phyloP scores from a whole-genome alignment of 2,888 invertebrate species.

The Calameuta filiformis region DNA sequence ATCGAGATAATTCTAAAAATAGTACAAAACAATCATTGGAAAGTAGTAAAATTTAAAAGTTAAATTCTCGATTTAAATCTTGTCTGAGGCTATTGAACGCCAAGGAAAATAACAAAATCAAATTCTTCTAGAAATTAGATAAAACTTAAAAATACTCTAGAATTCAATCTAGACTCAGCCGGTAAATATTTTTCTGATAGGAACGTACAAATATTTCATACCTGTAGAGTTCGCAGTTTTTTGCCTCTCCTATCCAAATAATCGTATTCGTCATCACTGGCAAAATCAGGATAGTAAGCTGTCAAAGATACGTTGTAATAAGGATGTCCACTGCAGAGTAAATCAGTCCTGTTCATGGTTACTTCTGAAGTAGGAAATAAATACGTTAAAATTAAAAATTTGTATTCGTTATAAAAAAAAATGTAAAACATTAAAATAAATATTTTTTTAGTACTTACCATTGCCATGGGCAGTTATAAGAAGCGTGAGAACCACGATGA shows the following conservation, averaged over 20 bases:
- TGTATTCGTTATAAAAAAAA: not conserved
- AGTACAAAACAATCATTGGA: too few species aligned
- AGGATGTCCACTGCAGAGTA: constrained; percentile 63
- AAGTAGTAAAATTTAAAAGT: too few species aligned
- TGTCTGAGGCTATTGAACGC: too few species aligned
- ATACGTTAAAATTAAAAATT: not conserved
- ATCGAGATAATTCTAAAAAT: constrained; percentile 67
- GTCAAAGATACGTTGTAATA: constrained; percentile 66
- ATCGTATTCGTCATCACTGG: constrained; percentile 62
- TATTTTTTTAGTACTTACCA: not conserved
- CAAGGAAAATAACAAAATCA: too few species aligned
- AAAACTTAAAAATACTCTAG: not conserved
- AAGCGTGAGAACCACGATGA: not conserved
- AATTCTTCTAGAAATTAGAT: not conserved
- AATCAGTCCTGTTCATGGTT: constrained; percentile 32
- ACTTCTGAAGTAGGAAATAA: constrained; percentile 23
- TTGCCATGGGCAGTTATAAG: not conserved
- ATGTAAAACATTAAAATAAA: too few species aligned
- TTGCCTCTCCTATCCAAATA: constrained; percentile 65
- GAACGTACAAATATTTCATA: constrained; percentile 36
- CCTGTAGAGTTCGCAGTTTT: constrained; percentile 67
- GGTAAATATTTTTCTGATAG: not conserved
- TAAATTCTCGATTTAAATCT: too few species aligned
- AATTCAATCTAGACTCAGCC: not conserved
- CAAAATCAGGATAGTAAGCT: constrained; percentile 68